Percentiles rank a stretch among this genome's conserved stretches.
Evolutionary conservation across 2,113 vertebrate genomes (phyloP).

Genomic region (Oreotrochilus melanogaster): DNA sequence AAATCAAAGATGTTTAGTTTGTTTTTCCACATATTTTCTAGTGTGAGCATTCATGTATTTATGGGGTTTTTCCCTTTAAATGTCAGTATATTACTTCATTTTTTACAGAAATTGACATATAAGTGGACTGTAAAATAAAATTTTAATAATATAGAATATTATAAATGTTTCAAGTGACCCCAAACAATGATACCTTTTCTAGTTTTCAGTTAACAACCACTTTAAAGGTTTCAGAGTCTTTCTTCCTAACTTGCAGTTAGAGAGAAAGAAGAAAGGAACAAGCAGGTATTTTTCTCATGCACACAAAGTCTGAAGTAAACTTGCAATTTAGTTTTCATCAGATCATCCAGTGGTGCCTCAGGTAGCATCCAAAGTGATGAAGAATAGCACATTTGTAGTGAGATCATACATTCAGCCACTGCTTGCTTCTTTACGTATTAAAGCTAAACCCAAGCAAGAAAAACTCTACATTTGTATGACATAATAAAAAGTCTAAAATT

Average conservation of each 20-base stretch:
- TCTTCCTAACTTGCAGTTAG: neutral
- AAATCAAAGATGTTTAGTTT: no score
- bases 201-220: neutral
- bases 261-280: neutral
- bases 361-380: fast-evolving
- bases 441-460: neutral
- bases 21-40: no score
- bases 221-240: neutral
- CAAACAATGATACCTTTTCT: neutral
- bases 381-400: neutral
- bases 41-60: no score
- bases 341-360: neutral
- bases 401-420: neutral
- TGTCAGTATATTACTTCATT: neutral
- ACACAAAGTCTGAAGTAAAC: neutral
- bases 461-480: fast-evolving
- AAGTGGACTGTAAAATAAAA: fast-evolving
- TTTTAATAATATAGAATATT: neutral
- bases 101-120: neutral
- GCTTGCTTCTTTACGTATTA: neutral
- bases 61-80: neutral
- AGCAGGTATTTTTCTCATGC: neutral
- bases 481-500: neutral
- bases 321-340: neutral
- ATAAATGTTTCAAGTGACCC: fast-evolving